Conservation (phyloP, 2,888 invertebrate genomes). For the Operophtera brumata region DNA sequence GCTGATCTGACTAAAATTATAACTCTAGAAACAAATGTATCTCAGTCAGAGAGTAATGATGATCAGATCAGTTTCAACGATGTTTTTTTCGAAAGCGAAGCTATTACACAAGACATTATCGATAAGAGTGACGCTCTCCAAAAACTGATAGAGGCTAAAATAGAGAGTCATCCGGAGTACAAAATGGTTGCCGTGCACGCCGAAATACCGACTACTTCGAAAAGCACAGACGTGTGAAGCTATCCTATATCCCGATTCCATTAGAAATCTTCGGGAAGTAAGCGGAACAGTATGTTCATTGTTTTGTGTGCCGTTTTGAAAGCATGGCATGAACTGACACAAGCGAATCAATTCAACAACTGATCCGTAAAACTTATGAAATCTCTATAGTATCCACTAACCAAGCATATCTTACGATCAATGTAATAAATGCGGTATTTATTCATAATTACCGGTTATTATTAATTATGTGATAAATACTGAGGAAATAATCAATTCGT, state of each 20-base stretch:
- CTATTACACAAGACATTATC: constrained; percentile 57
- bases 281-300: constrained; percentile 68
- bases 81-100: constrained; percentile 48
- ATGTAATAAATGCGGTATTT: no score
- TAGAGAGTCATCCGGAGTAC: constrained; percentile 71
- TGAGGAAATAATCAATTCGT: no score
- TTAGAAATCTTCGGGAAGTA: constrained; percentile 44
- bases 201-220: constrained; percentile 60
- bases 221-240: constrained; percentile 72
- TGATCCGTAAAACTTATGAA: not conserved
- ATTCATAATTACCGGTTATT: no score
- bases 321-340: constrained; percentile 33
- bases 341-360: not conserved
- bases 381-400: not conserved
- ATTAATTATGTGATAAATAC: no score
- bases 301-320: constrained; percentile 46
- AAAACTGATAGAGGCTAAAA: constrained; percentile 68
- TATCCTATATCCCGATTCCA: constrained; percentile 45
- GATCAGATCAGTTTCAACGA: constrained; percentile 47
- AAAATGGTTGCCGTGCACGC: constrained; percentile 64
- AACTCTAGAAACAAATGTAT: constrained; percentile 16
- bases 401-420: no score
- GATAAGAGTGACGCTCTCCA: constrained; percentile 69
- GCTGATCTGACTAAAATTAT: constrained; percentile 40
- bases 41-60: constrained; percentile 13